phyloP scores from a whole-genome alignment of 2,888 invertebrate genomes.

The Meloe dianella region DNA sequence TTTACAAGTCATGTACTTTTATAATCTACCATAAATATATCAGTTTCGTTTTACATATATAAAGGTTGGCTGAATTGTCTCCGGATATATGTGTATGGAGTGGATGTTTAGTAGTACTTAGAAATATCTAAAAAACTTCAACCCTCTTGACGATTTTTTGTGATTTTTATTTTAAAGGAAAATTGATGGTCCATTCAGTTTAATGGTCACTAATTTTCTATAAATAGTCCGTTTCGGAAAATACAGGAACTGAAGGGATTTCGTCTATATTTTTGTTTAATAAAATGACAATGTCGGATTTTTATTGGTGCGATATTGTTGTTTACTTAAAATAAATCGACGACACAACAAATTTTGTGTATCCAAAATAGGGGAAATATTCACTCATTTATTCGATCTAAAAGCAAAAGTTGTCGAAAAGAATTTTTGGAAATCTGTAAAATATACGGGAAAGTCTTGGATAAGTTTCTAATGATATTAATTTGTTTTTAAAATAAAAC shows the following conservation, averaged over 20 bases:
- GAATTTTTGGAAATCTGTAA: not conserved
- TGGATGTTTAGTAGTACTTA: slow-evolving; percentile 46
- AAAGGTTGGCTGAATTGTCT: slow-evolving; percentile 56
- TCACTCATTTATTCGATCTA: not conserved
- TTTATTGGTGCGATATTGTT: slow-evolving; percentile 17
- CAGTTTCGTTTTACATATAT: slow-evolving; percentile 60
- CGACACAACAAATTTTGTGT: not conserved
- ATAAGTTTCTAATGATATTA: not conserved
- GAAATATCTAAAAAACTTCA: not conserved
- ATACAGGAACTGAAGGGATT: not conserved
- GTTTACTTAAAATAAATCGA: slow-evolving; percentile 22
- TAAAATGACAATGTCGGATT: slow-evolving; percentile 3
- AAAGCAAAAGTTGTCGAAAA: not conserved
- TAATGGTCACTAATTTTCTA: slow-evolving; percentile 24
- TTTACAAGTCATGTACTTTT: slow-evolving; percentile 62
- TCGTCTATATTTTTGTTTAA: not conserved
- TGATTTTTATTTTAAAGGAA: slow-evolving; percentile 22
- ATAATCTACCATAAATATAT: slow-evolving; percentile 60
- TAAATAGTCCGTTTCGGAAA: slow-evolving; percentile 2
- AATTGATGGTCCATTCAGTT: slow-evolving; percentile 4
- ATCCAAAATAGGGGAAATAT: not conserved
- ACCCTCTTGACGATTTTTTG: slow-evolving; percentile 7
- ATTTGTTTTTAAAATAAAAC: not conserved
- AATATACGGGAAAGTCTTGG: not conserved
- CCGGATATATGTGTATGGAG: slow-evolving; percentile 42